phyloP scores from a whole-genome alignment of 2,888 invertebrate species.

The Drosophila gaucha region DNA sequence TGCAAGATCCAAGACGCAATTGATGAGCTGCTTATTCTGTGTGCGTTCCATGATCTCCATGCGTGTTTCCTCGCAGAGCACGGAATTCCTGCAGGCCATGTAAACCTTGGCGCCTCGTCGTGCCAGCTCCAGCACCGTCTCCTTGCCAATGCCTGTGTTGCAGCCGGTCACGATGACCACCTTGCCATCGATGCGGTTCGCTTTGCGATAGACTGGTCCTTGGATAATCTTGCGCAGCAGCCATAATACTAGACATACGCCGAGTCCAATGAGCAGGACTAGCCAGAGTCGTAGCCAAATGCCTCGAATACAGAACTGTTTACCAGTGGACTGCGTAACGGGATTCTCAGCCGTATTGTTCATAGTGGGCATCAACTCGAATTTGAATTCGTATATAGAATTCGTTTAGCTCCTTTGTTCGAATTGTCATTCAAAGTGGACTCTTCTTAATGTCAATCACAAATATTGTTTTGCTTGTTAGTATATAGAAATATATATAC shows the following conservation, averaged over 20 bases:
- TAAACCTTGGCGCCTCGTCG: slow-evolving; percentile 91
- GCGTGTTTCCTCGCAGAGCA: slow-evolving; percentile 90
- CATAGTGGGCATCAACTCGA: neutral
- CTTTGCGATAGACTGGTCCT: slow-evolving; percentile 81
- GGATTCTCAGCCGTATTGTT: slow-evolving; percentile 25
- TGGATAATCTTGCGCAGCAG: slow-evolving; percentile 77
- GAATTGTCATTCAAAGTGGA: too few relatives aligned
- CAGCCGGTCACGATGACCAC: slow-evolving; percentile 92
- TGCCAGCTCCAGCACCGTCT: slow-evolving; percentile 90
- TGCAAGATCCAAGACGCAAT: slow-evolving; percentile 85
- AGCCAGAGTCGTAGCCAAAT: slow-evolving; percentile 72
- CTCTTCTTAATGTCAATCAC: too few relatives aligned
- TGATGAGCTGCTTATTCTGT: slow-evolving; percentile 90
- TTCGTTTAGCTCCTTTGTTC: too few relatives aligned
- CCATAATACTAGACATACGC: slow-evolving; percentile 61
- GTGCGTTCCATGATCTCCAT: slow-evolving; percentile 91
- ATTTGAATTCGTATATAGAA: too few relatives aligned
- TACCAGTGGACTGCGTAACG: slow-evolving; percentile 26
- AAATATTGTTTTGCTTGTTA: too few relatives aligned
- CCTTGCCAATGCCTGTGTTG: slow-evolving; percentile 92
- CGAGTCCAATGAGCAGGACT: slow-evolving; percentile 47
- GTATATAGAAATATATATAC: too few relatives aligned
- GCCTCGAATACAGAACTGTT: slow-evolving; percentile 65
- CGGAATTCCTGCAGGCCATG: slow-evolving; percentile 93
- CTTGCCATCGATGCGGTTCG: slow-evolving; percentile 87